Conservation (phyloP, 2,888 invertebrate genomes). For the Nysson spinosus region DNA sequence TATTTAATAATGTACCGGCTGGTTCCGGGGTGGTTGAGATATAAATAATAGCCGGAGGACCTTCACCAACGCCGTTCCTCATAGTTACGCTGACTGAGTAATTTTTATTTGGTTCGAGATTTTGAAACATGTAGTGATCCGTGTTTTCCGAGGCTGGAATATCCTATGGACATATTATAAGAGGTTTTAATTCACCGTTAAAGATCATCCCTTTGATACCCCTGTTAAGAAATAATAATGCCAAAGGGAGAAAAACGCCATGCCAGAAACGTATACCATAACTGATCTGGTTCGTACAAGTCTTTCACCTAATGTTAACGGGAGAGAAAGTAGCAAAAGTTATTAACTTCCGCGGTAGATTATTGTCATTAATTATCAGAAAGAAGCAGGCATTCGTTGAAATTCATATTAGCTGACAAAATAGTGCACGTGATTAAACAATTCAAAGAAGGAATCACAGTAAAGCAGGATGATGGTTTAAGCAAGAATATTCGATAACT, state of each 20-base stretch:
- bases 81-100: conserved; percentile 89
- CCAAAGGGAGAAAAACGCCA: conserved; percentile 68
- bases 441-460: too few relatives aligned
- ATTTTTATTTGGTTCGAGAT: conserved; percentile 84
- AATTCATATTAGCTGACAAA: too few relatives aligned
- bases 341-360: too few relatives aligned
- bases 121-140: conserved; percentile 86
- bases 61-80: conserved; percentile 88
- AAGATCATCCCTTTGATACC: conserved; percentile 22
- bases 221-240: conserved; percentile 34
- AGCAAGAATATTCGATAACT: too few relatives aligned
- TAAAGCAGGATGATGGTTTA: too few relatives aligned
- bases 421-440: too few relatives aligned
- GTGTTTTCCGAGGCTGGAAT: conserved; percentile 84
- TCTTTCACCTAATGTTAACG: conserved; percentile 23
- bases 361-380: too few relatives aligned
- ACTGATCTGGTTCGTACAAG: conserved; percentile 68
- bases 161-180: conserved; percentile 80
- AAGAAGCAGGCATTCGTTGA: too few relatives aligned
- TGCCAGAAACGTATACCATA: conserved; percentile 68
- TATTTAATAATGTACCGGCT: conserved; percentile 79
- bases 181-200: background rate
- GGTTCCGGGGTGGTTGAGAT: conserved; percentile 85
- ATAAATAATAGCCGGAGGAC: conserved; percentile 83
- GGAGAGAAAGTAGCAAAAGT: background rate